Evolutionary conservation across 1,140 invertebrate species (phyloP), one percentile per base, ranked within the genome.

Genomic region (Zophobas atratus): DNA sequence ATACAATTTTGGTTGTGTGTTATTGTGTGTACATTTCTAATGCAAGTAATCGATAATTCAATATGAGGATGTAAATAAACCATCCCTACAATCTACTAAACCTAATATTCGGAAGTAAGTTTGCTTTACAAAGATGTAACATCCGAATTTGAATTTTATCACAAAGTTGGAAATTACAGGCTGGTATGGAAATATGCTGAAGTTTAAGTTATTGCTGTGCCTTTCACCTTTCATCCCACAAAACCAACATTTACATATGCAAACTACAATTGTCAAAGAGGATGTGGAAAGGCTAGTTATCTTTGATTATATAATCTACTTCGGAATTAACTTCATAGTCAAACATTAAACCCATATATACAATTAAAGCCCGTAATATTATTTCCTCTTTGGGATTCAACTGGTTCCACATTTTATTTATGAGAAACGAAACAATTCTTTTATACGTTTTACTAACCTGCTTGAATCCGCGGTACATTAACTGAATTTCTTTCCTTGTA

Each of bases 381-480:
- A 8, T 67, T 67, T 43, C 43, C 36, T 8, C 1, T 1, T 34
- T 56, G 55, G 55, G 20, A 5, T 6, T 56, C 34, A 56, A 56
- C 35, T 6, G 20, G 20, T 20, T 20, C 20, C 20, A 20, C 20
- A 20, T 20, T 20, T 20, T 20, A 20, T 20, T 20, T 20, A 20
- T 20, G 20, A 20, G 20, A 20, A 20, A 20, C 20, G 20, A 20
- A 20, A 20, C 20, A 20, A 20, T 20, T 20, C 70, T 72, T 53
- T 72, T 53, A 41, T 34, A 6, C 33, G 49, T 55, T 56, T 74
- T 73, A 56, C 53, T 57, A 60, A 93, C 92, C 90, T 97, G 96
- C 85, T 98, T 98, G 86, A 98, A 98, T 4, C 95, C 96, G 33
- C 96, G 87, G 86, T 98, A 98, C 87, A 98, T 97, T 51, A 97